phyloP scores from a whole-genome alignment of 2,888 invertebrate species.

The Macrosoma leucophasiata region DNA sequence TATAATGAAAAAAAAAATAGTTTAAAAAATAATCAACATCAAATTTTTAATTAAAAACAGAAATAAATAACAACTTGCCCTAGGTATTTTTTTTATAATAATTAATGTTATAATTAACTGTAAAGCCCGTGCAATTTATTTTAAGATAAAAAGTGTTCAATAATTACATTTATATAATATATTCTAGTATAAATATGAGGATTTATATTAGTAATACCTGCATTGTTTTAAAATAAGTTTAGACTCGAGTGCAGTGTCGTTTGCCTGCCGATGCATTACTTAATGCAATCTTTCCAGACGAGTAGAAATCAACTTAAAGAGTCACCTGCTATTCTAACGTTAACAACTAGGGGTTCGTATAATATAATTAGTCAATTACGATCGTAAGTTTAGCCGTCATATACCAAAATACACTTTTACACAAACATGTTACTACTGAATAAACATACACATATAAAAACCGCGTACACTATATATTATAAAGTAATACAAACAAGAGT shows the following conservation, averaged over 20 bases:
- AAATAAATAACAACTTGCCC: constrained; percentile 79
- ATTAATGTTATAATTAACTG: constrained; percentile 74
- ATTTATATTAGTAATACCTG: constrained; percentile 74
- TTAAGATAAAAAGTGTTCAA: constrained; percentile 64
- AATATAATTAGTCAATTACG: constrained; percentile 78
- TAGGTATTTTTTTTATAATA: constrained; percentile 70
- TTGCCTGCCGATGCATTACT: constrained; percentile 46
- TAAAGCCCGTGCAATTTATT: constrained; percentile 73
- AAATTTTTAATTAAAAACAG: constrained; percentile 73
- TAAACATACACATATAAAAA: constrained; percentile 76
- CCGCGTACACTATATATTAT: constrained; percentile 71
- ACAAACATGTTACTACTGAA: constrained; percentile 72
- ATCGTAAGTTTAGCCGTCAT: constrained; percentile 64
- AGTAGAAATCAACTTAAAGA: constrained; percentile 61
- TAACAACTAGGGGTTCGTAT: constrained; percentile 67
- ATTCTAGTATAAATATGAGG: constrained; percentile 73
- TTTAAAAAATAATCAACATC: constrained; percentile 75
- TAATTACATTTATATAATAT: constrained; percentile 70
- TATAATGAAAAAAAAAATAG: constrained; percentile 62
- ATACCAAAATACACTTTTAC: constrained; percentile 72
- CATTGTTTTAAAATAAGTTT: constrained; percentile 71
- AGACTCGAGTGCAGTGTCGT: constrained; percentile 52
- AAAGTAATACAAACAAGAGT: constrained; percentile 74
- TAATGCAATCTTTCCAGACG: constrained; percentile 63
- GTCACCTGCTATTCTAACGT: constrained; percentile 61